A percentile compares a stretch with the other conserved stretches of the same genome.
Conservation (phyloP, 2,888 invertebrate species). For the Pomacea canaliculata region DNA sequence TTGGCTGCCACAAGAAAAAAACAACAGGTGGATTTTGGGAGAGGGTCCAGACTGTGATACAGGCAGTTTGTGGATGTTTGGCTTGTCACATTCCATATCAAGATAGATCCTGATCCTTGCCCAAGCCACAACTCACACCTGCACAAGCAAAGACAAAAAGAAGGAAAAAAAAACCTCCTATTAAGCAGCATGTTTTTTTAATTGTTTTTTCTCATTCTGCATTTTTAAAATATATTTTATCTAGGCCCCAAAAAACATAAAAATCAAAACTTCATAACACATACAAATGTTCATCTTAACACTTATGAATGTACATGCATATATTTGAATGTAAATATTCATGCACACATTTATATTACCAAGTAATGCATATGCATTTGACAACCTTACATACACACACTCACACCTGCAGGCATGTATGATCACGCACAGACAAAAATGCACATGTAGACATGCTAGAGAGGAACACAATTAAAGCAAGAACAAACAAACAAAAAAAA, state of each 20-base stretch:
- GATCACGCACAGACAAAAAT: too few species aligned
- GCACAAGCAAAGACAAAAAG: neutral
- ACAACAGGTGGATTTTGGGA: conserved; percentile 57
- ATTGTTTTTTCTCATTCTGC: neutral
- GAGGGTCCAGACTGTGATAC: conserved; percentile 29
- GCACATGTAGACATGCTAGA: too few species aligned
- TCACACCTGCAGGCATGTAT: too few species aligned
- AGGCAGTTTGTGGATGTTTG: conserved; percentile 27
- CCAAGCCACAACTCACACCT: conserved; percentile 60
- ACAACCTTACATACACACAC: too few species aligned
- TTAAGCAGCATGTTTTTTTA: neutral
- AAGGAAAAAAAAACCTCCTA: too few species aligned
- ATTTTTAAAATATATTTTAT: neutral
- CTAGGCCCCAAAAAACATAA: neutral
- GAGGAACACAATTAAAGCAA: too few species aligned
- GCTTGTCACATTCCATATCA: conserved; percentile 37
- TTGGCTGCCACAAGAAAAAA: conserved; percentile 75
- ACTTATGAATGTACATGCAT: too few species aligned
- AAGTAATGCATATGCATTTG: too few species aligned
- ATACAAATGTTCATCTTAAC: too few species aligned
- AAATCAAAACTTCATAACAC: neutral
- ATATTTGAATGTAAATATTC: too few species aligned
- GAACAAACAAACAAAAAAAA: too few species aligned
- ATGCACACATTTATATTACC: too few species aligned
- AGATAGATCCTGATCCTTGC: conserved; percentile 49